A percentile compares a stretch with the other conserved stretches of the same genome.
These are phyloP conservation scores for Megathymus violae DNA, from an alignment of 1,140 invertebrate species.

Conservation along the genomic window DNA sequence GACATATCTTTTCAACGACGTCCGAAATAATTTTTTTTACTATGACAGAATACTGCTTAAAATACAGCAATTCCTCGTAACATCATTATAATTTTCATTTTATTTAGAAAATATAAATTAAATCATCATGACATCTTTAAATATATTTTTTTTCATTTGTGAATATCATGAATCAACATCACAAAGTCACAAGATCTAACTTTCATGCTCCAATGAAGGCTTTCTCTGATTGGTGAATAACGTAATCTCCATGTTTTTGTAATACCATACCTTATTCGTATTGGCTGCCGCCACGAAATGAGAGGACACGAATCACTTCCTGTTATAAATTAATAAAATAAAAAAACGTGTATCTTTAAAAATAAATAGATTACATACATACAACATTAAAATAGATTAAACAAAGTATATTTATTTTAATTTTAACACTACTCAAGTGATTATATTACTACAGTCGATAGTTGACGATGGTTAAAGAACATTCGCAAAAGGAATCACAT, in stretches of 20 bases:
- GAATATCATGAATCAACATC: constrained; percentile 26
- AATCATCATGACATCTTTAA: neutral
- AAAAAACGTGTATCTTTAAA: constrained; percentile 21
- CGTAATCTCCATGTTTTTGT: constrained; percentile 71
- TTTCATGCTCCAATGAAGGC: constrained; percentile 74
- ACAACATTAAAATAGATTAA: too few species aligned
- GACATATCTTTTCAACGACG: constrained; percentile 61
- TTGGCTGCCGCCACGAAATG: constrained; percentile 73
- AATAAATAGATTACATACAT: constrained; percentile 34
- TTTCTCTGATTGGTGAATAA: constrained; percentile 64
- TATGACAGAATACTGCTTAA: constrained; percentile 6
- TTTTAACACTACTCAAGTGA: too few species aligned
- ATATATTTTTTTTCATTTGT: constrained; percentile 20
- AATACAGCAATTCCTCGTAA: too few species aligned
- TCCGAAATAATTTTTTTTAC: constrained; percentile 24
- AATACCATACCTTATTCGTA: constrained; percentile 51
- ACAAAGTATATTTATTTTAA: too few species aligned
- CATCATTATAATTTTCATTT: too few species aligned
- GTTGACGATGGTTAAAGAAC: too few species aligned
- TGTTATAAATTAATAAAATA: constrained; percentile 49
- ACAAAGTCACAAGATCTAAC: constrained; percentile 56
- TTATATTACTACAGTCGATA: too few species aligned
- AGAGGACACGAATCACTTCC: constrained; percentile 78
- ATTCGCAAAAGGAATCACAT: too few species aligned
- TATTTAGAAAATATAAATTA: constrained; percentile 4